These are phyloP conservation scores for Merodon equestris DNA, from an alignment of 2,888 invertebrate genomes.

Conservation along the genomic window DNA sequence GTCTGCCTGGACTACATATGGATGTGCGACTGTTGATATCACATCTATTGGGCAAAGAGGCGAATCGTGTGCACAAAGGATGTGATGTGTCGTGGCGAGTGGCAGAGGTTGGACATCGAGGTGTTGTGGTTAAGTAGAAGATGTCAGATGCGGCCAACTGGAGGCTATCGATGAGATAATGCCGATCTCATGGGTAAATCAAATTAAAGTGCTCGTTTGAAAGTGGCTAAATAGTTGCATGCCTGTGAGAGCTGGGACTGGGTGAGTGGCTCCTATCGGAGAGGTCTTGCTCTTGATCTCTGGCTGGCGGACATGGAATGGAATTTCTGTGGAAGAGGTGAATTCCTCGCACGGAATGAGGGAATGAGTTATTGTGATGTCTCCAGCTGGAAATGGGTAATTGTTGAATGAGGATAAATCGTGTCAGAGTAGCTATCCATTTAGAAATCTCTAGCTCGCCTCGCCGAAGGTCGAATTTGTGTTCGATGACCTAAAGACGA, in stretches of 20 bases:
- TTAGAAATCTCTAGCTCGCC: no score
- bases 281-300: background rate
- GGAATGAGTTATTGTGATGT: no score
- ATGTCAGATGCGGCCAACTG: slow-evolving; percentile 60
- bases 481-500: no score
- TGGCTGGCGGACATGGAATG: background rate
- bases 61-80: slow-evolving; percentile 58
- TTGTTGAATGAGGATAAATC: no score
- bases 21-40: slow-evolving; percentile 11
- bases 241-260: no score
- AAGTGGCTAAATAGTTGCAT: slow-evolving; percentile 24
- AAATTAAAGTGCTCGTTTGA: slow-evolving; percentile 50
- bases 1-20: slow-evolving; percentile 11
- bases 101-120: slow-evolving; percentile 39
- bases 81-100: background rate
- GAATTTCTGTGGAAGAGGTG: no score
- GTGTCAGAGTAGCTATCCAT: no score
- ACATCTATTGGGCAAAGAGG: slow-evolving; percentile 38
- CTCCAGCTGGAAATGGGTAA: no score
- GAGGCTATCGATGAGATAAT: slow-evolving; percentile 64
- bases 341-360: no score
- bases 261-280: no score
- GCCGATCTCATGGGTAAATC: slow-evolving; percentile 59
- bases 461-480: no score
- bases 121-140: slow-evolving; percentile 61